These are phyloP conservation scores for Theonella swinhoei DNA, from an alignment of 37 sponge, comb jelly and placozoan species.

Conservation along the genomic window DNA sequence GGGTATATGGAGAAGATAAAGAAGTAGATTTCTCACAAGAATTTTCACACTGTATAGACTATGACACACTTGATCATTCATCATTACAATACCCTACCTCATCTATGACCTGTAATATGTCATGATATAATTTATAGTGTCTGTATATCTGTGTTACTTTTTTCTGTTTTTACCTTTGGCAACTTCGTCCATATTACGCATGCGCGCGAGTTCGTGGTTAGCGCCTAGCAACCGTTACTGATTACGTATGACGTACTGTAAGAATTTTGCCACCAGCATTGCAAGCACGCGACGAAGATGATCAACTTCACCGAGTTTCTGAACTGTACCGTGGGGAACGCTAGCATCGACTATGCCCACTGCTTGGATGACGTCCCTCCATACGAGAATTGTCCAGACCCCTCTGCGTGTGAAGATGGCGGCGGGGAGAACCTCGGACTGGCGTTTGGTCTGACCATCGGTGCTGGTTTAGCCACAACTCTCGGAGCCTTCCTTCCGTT, in stretches of 20 bases:
- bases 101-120: not conserved
- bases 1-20: slow-evolving; percentile 42
- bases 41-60: slow-evolving; percentile 5
- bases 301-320: not conserved
- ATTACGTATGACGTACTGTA: too few species aligned
- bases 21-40: not conserved
- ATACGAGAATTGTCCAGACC: slow-evolving; percentile 32
- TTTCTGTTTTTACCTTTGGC: too few species aligned
- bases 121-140: not conserved
- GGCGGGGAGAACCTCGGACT: slow-evolving; percentile 44
- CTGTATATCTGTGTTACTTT: not conserved
- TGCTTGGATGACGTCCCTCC: not conserved
- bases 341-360: not conserved
- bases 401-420: slow-evolving; percentile 3
- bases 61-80: not conserved
- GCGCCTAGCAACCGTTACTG: too few species aligned
- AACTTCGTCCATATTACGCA: too few species aligned
- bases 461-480: slow-evolving; percentile 70
- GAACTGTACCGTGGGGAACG: not conserved
- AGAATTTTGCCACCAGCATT: too few species aligned
- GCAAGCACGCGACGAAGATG: not conserved
- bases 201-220: too few species aligned
- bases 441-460: slow-evolving; percentile 79
- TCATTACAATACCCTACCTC: not conserved
- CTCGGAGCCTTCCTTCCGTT: slow-evolving; percentile 71